Percentiles rank a stretch among this genome's conserved stretches.
Conservation (phyloP, 1,140 invertebrate genomes). For the Ostrea denselamellosa region DNA sequence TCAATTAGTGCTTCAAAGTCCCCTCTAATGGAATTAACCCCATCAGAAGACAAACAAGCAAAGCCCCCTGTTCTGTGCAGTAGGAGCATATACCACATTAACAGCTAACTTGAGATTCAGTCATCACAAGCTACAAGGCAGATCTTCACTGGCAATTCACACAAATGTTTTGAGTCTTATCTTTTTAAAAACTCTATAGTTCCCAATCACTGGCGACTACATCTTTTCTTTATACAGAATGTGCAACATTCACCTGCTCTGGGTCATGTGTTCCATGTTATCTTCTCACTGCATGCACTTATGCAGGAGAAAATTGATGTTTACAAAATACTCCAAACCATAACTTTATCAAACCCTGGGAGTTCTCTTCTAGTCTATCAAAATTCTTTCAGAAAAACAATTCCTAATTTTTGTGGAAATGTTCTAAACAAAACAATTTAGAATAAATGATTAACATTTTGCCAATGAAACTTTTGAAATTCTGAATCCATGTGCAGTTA, state of each 20-base stretch:
- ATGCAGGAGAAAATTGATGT: conserved; percentile 11
- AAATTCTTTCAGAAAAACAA: conserved; percentile 17
- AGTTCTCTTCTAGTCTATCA: conserved; percentile 12
- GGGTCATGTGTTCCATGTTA: background rate
- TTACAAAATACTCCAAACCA: conserved; percentile 24
- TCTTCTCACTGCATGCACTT: background rate
- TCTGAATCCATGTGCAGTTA: background rate
- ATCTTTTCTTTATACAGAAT: background rate
- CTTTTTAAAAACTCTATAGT: background rate
- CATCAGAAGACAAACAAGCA: conserved; percentile 16
- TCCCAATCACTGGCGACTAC: background rate
- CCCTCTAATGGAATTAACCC: conserved; percentile 14
- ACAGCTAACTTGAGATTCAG: background rate
- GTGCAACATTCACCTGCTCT: conserved; percentile 20
- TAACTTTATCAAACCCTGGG: background rate
- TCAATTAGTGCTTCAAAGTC: conserved; percentile 36
- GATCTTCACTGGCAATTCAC: background rate
- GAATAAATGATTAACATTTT: conserved; percentile 13
- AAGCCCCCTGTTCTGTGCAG: background rate
- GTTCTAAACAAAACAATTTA: background rate
- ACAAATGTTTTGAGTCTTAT: conserved; percentile 5
- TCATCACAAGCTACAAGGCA: background rate
- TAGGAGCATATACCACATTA: conserved; percentile 28
- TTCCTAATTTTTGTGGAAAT: conserved; percentile 11
- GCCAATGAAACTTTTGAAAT: background rate